phyloP scores from a whole-genome alignment of 2,888 invertebrate species.

The Dichetophora obliterata region DNA sequence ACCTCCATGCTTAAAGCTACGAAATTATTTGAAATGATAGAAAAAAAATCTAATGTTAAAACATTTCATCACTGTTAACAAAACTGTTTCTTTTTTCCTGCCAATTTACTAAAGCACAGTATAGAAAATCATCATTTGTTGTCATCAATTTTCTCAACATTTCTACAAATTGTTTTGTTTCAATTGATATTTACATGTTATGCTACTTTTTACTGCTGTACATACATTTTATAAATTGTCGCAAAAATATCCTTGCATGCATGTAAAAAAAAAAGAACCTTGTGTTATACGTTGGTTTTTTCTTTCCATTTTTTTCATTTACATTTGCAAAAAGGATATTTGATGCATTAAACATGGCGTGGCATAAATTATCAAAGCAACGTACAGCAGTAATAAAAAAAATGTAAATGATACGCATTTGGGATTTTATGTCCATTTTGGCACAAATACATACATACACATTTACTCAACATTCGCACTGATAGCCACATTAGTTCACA shows the following conservation, averaged over 20 bases:
- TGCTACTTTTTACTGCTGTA: neutral
- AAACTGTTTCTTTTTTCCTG: too few relatives aligned
- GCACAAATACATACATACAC: neutral
- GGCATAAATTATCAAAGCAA: neutral
- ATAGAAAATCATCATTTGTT: too few relatives aligned
- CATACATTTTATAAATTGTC: slow-evolving; percentile 6
- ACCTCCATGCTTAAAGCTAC: neutral
- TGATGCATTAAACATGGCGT: slow-evolving; percentile 24
- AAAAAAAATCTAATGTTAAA: too few relatives aligned
- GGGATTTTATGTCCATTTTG: slow-evolving; percentile 19
- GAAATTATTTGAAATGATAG: neutral
- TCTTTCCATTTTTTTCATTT: neutral
- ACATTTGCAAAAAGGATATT: neutral
- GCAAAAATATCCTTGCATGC: neutral
- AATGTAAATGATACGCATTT: slow-evolving; percentile 31
- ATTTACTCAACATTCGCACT: neutral
- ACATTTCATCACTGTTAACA: neutral
- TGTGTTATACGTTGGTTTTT: too few relatives aligned
- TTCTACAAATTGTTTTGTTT: neutral
- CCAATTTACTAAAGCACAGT: too few relatives aligned
- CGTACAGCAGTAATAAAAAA: neutral
- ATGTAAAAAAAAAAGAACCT: too few relatives aligned
- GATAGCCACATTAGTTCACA: neutral
- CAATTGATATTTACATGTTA: neutral
- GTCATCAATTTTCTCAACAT: too few relatives aligned